Evolutionary conservation across 1,140 invertebrate species (phyloP).

Genomic region (Aphelenchoides fujianensis): DNA sequence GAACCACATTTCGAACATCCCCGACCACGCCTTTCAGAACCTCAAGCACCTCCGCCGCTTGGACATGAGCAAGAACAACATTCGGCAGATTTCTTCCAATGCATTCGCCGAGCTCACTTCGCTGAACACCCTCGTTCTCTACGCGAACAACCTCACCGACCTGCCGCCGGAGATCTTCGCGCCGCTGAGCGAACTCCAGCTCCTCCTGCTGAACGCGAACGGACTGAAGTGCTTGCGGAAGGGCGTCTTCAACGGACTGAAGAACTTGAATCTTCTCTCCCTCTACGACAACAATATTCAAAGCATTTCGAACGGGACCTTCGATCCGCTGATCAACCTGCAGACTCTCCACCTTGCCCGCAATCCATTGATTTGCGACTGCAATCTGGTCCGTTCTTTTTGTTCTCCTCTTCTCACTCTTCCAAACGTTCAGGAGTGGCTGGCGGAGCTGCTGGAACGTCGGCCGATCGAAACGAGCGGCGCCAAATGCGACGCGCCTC

Average conservation of each 20-base stretch:
- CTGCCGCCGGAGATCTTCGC: conserved; percentile 87
- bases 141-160: conserved; percentile 95
- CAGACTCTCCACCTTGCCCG: conserved; percentile 93
- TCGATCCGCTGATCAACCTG: conserved; percentile 82
- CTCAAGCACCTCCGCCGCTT: conserved; percentile 83
- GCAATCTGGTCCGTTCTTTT: conserved; percentile 73
- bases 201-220: conserved; percentile 92
- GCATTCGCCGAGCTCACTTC: conserved; percentile 87
- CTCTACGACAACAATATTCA: conserved; percentile 97
- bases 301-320: conserved; percentile 90
- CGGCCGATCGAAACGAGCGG: conserved; percentile 90
- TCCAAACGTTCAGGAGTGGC: conserved; percentile 79
- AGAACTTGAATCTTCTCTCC: conserved; percentile 86
- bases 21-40: conserved; percentile 79
- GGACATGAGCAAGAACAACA: conserved; percentile 96
- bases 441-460: conserved; percentile 83
- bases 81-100: conserved; percentile 82
- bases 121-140: conserved; percentile 75
- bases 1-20: conserved; percentile 89
- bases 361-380: conserved; percentile 98
- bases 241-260: conserved; percentile 86
- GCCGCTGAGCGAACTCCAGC: conserved; percentile 79
- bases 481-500: conserved; percentile 86
- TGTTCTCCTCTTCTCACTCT: too few species aligned
- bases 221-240: conserved; percentile 90